These are phyloP conservation scores for Tetheella fluctuosa DNA, from an alignment of 2,888 invertebrate species.

Conservation along the genomic window DNA sequence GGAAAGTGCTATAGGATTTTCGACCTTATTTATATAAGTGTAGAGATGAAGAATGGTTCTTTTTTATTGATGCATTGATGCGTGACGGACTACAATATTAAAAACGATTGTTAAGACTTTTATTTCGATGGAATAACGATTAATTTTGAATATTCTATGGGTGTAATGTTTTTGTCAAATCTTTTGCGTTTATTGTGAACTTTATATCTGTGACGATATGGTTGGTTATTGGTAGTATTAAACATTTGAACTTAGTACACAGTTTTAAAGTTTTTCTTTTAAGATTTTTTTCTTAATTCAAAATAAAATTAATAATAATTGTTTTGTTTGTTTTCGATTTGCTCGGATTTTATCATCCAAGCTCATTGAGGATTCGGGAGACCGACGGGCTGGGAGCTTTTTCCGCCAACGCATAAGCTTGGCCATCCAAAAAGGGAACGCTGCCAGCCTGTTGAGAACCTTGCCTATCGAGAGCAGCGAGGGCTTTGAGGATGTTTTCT, in stretches of 20 bases:
- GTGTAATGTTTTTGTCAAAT: not conserved
- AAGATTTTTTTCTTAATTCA: too few relatives aligned
- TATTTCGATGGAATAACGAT: not conserved
- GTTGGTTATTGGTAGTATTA: not conserved
- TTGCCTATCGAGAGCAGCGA: too few relatives aligned
- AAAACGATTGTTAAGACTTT: not conserved
- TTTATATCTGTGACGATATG: not conserved
- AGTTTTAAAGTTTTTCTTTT: not conserved
- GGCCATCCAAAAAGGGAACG: too few relatives aligned
- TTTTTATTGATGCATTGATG: not conserved
- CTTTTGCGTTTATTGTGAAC: not conserved
- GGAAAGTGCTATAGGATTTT: constrained; percentile 9
- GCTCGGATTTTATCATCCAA: too few relatives aligned
- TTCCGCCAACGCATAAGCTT: too few relatives aligned
- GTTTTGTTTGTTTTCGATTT: too few relatives aligned
- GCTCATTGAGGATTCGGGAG: too few relatives aligned
- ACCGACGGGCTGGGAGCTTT: too few relatives aligned
- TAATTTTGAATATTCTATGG: not conserved
- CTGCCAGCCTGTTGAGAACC: too few relatives aligned
- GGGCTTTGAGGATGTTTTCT: too few relatives aligned
- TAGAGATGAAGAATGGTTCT: not conserved
- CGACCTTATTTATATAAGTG: not conserved
- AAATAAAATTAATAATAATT: too few relatives aligned
- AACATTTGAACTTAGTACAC: not conserved
- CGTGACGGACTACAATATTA: not conserved